Evolutionary conservation across 2,113 vertebrate species (phyloP).

Genomic region (Hippocampus zosterae): DNA sequence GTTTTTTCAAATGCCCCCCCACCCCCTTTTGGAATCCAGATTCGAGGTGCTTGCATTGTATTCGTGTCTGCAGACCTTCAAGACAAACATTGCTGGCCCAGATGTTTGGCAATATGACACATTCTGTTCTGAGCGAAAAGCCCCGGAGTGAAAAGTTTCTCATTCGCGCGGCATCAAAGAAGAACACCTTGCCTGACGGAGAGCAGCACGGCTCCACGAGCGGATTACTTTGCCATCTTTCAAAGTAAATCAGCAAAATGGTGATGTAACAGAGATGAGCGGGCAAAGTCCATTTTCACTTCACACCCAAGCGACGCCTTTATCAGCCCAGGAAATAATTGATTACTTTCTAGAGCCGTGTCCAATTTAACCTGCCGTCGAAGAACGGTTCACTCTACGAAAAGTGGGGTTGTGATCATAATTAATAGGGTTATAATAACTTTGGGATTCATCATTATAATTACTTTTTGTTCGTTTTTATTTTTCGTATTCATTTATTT

Average conservation of each 20-base stretch:
- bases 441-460: no score
- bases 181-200: slow-evolving; percentile 42
- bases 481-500: background rate
- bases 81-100: slow-evolving; percentile 8
- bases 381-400: slow-evolving; percentile 20
- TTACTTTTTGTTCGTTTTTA: background rate
- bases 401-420: slow-evolving; percentile 7
- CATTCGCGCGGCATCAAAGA: slow-evolving; percentile 38
- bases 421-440: no score
- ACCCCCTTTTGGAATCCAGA: background rate
- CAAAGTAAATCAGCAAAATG: slow-evolving; percentile 28
- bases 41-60: background rate
- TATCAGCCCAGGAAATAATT: slow-evolving; percentile 37
- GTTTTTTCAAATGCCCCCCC: background rate
- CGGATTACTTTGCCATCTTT: slow-evolving; percentile 41
- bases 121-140: slow-evolving; percentile 24
- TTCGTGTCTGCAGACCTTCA: background rate
- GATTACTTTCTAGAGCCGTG: slow-evolving; percentile 24
- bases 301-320: slow-evolving; percentile 7
- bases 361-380: slow-evolving; percentile 34
- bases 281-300: slow-evolving; percentile 20
- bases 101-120: slow-evolving; percentile 12
- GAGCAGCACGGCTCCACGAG: slow-evolving; percentile 15
- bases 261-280: slow-evolving; percentile 32
- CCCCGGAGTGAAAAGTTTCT: slow-evolving; percentile 39